phyloP scores from a whole-genome alignment of 2,797 vertebrate genomes.

The Rhincodon typus region DNA sequence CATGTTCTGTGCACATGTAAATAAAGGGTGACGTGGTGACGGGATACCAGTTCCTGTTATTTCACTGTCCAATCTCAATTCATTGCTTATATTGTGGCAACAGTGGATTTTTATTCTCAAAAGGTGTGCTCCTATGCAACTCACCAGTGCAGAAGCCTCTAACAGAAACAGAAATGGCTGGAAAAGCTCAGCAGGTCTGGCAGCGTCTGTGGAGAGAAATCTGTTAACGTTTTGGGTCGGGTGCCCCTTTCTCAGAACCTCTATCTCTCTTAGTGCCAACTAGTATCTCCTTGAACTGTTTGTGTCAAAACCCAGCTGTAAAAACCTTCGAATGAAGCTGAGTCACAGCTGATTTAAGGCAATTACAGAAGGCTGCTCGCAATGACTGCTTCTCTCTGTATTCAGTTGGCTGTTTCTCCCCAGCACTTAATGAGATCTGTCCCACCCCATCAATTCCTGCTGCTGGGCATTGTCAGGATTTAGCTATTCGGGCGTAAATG shows the following conservation, averaged over 20 bases:
- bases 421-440: conserved; percentile 33
- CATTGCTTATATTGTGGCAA: not conserved
- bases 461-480: not conserved
- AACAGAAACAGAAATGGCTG: too few relatives aligned
- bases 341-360: conserved; percentile 29
- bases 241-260: too few relatives aligned
- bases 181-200: too few relatives aligned
- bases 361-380: conserved; percentile 23
- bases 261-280: not conserved
- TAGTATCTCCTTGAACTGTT: not conserved
- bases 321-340: not conserved
- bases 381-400: not conserved
- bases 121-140: too few relatives aligned
- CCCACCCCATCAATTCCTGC: conserved; percentile 16
- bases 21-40: too few relatives aligned
- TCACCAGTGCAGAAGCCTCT: too few relatives aligned
- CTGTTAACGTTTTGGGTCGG: too few relatives aligned
- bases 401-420: not conserved
- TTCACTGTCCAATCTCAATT: not conserved
- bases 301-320: conserved; percentile 5
- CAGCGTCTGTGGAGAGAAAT: too few relatives aligned
- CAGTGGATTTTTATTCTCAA: not conserved
- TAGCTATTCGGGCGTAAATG: not conserved
- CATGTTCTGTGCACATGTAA: too few relatives aligned
- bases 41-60: too few relatives aligned